These are phyloP conservation scores for Heliconius charithonia DNA, from an alignment of 2,888 invertebrate species.

Conservation along the genomic window DNA sequence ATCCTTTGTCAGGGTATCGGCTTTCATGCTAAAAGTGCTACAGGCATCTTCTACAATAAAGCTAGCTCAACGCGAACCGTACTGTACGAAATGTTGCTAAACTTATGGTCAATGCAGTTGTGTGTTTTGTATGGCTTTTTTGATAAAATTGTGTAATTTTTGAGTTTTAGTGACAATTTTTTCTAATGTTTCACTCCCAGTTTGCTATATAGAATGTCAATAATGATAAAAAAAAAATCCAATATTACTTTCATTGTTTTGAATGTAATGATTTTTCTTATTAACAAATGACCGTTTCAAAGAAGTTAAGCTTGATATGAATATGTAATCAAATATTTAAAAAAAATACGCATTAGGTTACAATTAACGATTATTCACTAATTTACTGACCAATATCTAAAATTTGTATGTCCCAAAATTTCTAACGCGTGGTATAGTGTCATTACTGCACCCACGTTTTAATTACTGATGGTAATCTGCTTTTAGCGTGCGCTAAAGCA, in stretches of 20 bases:
- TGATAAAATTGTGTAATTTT: not conserved
- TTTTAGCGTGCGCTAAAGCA: constrained; percentile 55
- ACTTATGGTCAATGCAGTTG: constrained; percentile 1
- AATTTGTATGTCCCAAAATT: constrained; percentile 47
- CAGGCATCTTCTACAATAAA: constrained; percentile 48
- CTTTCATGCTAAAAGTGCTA: constrained; percentile 53
- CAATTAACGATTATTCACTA: no score
- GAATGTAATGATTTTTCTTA: no score
- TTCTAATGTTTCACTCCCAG: not conserved
- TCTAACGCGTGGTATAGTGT: constrained; percentile 46
- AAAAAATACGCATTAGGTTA: no score
- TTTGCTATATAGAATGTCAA: no score
- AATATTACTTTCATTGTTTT: no score
- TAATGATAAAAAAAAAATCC: no score
- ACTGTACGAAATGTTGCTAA: constrained; percentile 32
- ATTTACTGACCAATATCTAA: not conserved
- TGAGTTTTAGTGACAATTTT: not conserved
- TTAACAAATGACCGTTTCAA: no score
- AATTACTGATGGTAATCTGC: constrained; percentile 73
- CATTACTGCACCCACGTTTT: constrained; percentile 58
- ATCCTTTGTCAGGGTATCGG: constrained; percentile 50
- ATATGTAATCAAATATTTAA: no score
- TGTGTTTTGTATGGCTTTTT: not conserved
- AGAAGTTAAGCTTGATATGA: no score
- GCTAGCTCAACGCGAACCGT: constrained; percentile 45